Percentiles rank a stretch among this genome's conserved stretches.
Evolutionary conservation across 2,797 vertebrate species (phyloP).

Genomic region (Brachymystax lenok): DNA sequence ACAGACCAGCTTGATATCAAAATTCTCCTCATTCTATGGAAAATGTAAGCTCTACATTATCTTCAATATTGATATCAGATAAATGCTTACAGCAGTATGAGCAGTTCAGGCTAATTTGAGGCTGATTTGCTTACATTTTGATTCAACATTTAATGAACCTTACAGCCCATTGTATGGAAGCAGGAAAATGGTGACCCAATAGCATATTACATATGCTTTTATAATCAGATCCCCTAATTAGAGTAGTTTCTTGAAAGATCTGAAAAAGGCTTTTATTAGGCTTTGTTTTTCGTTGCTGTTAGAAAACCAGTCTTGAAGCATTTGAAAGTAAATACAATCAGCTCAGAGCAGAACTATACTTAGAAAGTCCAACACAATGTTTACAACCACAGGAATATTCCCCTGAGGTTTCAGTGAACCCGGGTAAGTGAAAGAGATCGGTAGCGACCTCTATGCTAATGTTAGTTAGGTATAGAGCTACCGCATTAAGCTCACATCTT

Average conservation of each 20-base stretch:
- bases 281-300: neutral
- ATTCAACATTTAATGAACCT: too few species aligned
- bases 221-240: neutral
- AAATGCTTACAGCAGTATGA: too few species aligned
- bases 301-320: neutral
- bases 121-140: too few species aligned
- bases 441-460: too few species aligned
- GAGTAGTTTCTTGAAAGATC: neutral
- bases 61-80: too few species aligned
- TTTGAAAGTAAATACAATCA: neutral
- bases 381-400: neutral
- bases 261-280: neutral
- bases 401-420: slow-evolving; percentile 3
- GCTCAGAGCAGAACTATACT: neutral
- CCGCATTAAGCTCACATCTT: too few species aligned
- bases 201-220: neutral
- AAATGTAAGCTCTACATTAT: too few species aligned
- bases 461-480: too few species aligned
- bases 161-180: neutral
- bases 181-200: neutral
- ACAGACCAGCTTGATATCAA: neutral
- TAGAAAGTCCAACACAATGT: neutral
- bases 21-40: too few species aligned
- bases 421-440: neutral
- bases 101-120: too few species aligned